Evolutionary conservation across 2,797 vertebrate genomes (phyloP).

Genomic region (Sebastes melanostomus): DNA sequence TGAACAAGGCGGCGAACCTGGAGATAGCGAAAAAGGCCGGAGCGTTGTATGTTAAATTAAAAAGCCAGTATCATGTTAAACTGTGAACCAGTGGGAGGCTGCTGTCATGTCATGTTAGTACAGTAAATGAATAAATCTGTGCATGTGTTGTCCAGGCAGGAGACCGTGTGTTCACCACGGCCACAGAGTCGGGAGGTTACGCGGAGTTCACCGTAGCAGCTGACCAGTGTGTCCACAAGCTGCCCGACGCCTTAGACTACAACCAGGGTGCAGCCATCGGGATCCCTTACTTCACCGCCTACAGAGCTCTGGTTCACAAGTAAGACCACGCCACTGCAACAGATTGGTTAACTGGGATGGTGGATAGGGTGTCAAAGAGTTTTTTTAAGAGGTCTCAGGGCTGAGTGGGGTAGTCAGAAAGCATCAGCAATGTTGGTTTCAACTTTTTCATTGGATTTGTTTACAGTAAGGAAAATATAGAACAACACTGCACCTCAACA

Average conservation of each 20-base stretch:
- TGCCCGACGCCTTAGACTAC: conserved; percentile 85
- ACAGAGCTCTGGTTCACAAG: conserved; percentile 90
- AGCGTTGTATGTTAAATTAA: accelerated
- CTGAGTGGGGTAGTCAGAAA: too few species aligned
- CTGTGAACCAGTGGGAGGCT: background rate
- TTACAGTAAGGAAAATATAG: too few species aligned
- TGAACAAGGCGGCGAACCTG: too few species aligned
- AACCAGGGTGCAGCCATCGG: conserved; percentile 90
- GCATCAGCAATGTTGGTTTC: too few species aligned
- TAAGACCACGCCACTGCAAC: conserved; percentile 66
- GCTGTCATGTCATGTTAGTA: background rate
- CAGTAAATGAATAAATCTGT: background rate
- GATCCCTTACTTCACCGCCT: conserved; percentile 93
- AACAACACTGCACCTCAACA: background rate
- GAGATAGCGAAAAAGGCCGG: accelerated
- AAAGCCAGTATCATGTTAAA: background rate
- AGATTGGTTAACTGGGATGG: background rate
- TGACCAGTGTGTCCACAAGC: conserved; percentile 79
- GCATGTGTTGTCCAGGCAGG: conserved; percentile 81
- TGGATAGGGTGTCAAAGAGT: too few species aligned
- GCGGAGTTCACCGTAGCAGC: conserved; percentile 87
- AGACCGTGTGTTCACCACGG: conserved; percentile 89
- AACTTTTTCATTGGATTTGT: background rate
- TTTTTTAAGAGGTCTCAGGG: too few species aligned
- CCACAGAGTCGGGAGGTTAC: conserved; percentile 88